Percentiles rank a stretch among this genome's conserved stretches.
These are phyloP conservation scores for Urocynchramus pylzowi DNA, from an alignment of 2,113 vertebrate genomes.

Conservation along the genomic window DNA sequence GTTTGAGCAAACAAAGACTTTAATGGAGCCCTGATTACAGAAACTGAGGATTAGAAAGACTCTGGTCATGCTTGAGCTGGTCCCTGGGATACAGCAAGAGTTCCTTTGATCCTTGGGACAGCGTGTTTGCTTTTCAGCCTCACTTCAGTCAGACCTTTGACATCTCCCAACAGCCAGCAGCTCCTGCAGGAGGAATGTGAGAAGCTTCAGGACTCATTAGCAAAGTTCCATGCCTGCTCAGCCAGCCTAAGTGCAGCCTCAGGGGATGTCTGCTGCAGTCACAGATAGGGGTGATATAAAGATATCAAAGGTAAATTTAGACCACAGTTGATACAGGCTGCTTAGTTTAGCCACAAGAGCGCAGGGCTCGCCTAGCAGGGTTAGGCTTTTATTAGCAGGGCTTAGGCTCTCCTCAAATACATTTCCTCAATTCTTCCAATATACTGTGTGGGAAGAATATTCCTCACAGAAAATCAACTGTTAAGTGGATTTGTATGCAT, in stretches of 20 bases:
- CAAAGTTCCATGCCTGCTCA: not conserved
- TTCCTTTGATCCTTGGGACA: not conserved
- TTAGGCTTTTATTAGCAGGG: not conserved
- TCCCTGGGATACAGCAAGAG: not conserved
- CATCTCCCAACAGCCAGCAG: not conserved
- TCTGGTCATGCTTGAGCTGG: not conserved
- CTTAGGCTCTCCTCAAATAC: not conserved
- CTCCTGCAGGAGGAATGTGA: not conserved
- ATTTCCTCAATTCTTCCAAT: not conserved
- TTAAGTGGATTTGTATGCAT: not conserved
- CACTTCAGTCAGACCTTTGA: not conserved
- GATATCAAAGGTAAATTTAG: not conserved
- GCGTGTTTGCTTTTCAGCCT: not conserved
- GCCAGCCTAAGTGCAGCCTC: not conserved
- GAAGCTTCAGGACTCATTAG: not conserved
- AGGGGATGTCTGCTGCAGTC: not conserved
- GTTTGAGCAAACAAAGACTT: not conserved
- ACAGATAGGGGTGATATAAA: not conserved
- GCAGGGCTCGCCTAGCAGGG: not conserved
- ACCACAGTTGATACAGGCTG: not conserved
- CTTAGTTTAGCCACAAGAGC: not conserved
- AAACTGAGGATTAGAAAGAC: not conserved
- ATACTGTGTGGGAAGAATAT: not conserved
- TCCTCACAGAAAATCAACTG: not conserved
- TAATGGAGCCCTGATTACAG: not conserved